A percentile compares a stretch with the other conserved stretches of the same genome.
phyloP scores from a whole-genome alignment of 2,797 vertebrate species.

The Trachops cirrhosus region DNA sequence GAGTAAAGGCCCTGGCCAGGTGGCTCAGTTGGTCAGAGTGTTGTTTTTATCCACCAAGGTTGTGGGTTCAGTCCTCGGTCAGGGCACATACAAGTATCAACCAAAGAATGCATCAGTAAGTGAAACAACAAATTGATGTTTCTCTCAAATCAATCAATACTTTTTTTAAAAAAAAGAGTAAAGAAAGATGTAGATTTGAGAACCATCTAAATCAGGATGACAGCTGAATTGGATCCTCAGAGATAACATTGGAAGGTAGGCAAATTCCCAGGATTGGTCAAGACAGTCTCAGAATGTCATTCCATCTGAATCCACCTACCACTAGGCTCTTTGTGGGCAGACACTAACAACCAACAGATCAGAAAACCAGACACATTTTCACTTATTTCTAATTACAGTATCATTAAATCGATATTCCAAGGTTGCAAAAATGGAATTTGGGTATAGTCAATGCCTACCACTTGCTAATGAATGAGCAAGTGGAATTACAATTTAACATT shows the following conservation, averaged over 20 bases:
- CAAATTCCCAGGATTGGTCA: neutral
- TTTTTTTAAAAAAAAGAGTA: too few relatives aligned
- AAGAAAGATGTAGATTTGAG: neutral
- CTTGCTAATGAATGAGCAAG: neutral
- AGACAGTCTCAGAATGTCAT: neutral
- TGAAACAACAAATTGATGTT: neutral
- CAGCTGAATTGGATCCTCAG: neutral
- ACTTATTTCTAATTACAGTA: neutral
- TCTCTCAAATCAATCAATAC: neutral
- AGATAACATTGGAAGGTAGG: neutral
- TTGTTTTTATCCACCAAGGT: neutral
- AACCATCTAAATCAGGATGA: neutral
- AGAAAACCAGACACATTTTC: conserved; percentile 7
- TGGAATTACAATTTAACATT: conserved; percentile 1
- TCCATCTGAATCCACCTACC: neutral
- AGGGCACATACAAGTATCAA: neutral
- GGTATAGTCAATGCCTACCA: neutral
- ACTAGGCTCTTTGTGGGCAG: neutral
- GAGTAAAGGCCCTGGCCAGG: neutral
- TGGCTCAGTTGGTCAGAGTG: neutral
- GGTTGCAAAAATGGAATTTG: neutral
- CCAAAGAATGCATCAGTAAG: neutral
- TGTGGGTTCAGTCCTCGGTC: neutral
- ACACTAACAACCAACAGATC: neutral
- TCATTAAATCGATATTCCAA: neutral